Evolutionary conservation across 2,888 invertebrate species (phyloP).

Genomic region (Lithophane socia): DNA sequence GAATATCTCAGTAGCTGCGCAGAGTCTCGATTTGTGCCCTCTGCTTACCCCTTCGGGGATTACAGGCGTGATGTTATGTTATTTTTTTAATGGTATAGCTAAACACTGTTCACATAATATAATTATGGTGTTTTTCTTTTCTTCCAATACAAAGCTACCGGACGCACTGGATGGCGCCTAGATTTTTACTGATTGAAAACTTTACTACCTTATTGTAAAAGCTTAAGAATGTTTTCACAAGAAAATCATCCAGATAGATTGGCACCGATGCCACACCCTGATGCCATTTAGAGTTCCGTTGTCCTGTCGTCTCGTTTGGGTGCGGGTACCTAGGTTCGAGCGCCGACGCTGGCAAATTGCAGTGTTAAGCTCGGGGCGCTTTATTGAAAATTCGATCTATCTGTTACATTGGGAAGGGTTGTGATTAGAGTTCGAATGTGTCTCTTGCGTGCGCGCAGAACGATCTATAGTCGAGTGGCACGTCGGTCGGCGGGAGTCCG

Average conservation of each 20-base stretch:
- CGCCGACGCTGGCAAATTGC: slow-evolving; percentile 85
- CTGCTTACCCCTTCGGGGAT: too few relatives aligned
- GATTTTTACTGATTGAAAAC: not conserved
- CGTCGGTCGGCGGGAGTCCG: slow-evolving; percentile 81
- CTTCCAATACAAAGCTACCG: not conserved
- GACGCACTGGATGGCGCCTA: not conserved
- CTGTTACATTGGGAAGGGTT: slow-evolving; percentile 83
- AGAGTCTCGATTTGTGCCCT: too few relatives aligned
- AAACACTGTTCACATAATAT: not conserved
- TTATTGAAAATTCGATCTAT: slow-evolving; percentile 89
- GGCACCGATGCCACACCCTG: slow-evolving; percentile 61
- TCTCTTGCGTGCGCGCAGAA: slow-evolving; percentile 76
- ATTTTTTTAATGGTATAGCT: too few relatives aligned
- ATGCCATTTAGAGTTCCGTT: slow-evolving; percentile 83
- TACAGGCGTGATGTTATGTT: too few relatives aligned
- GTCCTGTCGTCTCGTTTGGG: slow-evolving; percentile 79
- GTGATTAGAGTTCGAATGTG: slow-evolving; percentile 72
- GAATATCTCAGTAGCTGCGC: too few relatives aligned
- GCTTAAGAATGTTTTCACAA: slow-evolving; percentile 30
- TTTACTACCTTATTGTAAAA: not conserved
- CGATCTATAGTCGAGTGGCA: slow-evolving; percentile 77
- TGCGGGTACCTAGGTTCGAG: slow-evolving; percentile 75
- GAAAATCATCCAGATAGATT: slow-evolving; percentile 54
- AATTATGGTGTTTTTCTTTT: not conserved
- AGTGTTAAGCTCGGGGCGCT: slow-evolving; percentile 86